Conservation (phyloP, 2,797 vertebrate genomes). For the Austrolebias charrua region DNA sequence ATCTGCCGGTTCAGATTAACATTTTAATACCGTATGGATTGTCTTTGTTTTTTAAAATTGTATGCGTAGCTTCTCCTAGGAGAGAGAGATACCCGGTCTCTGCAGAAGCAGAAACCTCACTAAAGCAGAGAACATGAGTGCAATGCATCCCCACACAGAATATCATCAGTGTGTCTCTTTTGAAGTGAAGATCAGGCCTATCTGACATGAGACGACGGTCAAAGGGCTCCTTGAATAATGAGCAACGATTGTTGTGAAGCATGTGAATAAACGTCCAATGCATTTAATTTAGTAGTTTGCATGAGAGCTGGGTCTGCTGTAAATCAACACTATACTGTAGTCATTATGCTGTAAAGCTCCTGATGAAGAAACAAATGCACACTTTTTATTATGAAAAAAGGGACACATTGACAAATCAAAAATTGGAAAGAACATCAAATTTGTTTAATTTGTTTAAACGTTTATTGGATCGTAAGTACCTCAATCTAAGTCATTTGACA, state of each 20-base stretch:
- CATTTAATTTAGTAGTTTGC: conserved; percentile 42
- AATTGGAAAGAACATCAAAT: no score
- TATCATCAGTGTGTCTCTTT: conserved; percentile 53
- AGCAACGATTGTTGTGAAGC: conserved; percentile 50
- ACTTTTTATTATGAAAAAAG: no score
- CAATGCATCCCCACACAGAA: conserved; percentile 45
- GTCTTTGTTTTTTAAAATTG: conserved; percentile 3
- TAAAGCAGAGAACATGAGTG: conserved; percentile 35
- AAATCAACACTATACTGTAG: conserved; percentile 26
- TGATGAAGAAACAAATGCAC: no score
- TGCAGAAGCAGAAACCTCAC: conserved; percentile 30
- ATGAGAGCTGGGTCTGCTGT: conserved; percentile 41
- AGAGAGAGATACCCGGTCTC: conserved; percentile 1
- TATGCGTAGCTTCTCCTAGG: not conserved
- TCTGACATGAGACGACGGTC: conserved; percentile 57
- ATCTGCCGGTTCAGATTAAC: not conserved
- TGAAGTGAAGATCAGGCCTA: conserved; percentile 59
- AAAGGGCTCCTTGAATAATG: conserved; percentile 50
- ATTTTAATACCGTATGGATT: not conserved
- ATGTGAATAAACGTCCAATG: conserved; percentile 50
- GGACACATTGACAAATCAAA: no score
- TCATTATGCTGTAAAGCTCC: conserved; percentile 6
- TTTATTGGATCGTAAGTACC: no score
- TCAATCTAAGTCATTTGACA: no score
- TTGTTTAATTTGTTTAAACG: no score